Conservation (phyloP, 2,888 invertebrate species). For the Epinotia demarniana region DNA sequence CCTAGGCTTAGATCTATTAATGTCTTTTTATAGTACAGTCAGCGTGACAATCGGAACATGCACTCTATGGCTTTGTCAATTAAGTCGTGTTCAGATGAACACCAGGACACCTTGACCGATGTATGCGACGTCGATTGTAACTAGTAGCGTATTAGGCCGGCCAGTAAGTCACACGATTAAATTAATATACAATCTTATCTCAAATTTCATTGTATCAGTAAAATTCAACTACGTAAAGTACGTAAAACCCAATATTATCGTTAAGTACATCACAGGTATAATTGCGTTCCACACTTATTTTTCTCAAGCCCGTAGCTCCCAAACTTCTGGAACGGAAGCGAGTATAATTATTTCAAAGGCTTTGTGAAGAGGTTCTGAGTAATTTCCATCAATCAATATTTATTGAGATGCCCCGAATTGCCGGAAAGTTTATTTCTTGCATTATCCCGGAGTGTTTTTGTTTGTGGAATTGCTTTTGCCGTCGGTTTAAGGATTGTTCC, state of each 20-base stretch:
- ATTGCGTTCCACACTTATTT: constrained; percentile 22
- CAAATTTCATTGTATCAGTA: background rate
- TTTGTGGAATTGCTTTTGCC: constrained; percentile 11
- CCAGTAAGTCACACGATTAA: no score
- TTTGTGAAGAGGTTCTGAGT: constrained; percentile 20
- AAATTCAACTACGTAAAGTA: background rate
- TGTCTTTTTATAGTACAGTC: no score
- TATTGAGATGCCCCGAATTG: constrained; percentile 27
- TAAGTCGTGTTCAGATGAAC: no score
- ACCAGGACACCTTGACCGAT: no score
- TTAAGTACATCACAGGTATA: constrained; percentile 15
- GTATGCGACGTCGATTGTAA: no score
- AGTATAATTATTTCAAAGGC: constrained; percentile 29
- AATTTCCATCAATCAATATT: constrained; percentile 44
- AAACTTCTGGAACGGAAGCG: constrained; percentile 17
- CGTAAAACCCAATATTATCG: constrained; percentile 14
- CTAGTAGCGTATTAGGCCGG: no score
- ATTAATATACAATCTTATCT: no score
- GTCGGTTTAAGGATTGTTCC: background rate
- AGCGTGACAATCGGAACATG: no score
- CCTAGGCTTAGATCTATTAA: no score
- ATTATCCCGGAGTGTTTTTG: constrained; percentile 2
- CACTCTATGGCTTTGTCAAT: no score
- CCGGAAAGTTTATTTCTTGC: constrained; percentile 20
- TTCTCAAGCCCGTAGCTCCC: background rate